These are phyloP conservation scores for Euglossa dilemma DNA, from an alignment of 1,140 invertebrate genomes.

Conservation along the genomic window DNA sequence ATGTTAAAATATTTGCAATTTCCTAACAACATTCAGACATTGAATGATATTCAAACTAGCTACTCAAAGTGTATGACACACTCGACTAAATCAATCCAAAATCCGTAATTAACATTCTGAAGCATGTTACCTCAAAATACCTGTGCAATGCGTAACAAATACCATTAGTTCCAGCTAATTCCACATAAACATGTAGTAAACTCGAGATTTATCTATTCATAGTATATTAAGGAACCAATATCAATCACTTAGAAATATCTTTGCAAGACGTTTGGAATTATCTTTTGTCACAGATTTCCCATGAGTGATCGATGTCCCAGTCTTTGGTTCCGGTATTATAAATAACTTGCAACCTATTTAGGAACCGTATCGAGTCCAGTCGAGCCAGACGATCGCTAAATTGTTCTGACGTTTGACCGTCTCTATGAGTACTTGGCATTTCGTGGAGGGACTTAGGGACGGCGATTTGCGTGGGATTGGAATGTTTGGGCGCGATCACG, in stretches of 20 bases:
- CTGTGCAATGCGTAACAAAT: background rate
- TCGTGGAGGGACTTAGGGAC: conserved; percentile 62
- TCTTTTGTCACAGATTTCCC: background rate
- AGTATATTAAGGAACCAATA: background rate
- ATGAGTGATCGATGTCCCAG: background rate
- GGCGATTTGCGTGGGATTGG: conserved; percentile 70
- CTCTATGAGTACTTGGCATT: conserved; percentile 54
- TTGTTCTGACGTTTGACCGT: conserved; percentile 39
- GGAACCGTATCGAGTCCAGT: background rate
- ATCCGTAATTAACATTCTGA: background rate
- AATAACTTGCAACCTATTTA: conserved; percentile 25
- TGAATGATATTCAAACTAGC: too few species aligned
- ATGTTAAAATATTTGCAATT: too few species aligned
- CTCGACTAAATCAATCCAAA: too few species aligned
- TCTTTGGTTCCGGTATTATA: background rate
- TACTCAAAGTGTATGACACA: too few species aligned
- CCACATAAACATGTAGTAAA: background rate
- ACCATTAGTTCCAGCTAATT: background rate
- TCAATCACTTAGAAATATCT: background rate
- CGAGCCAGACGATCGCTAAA: conserved; percentile 33
- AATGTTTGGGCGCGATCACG: conserved; percentile 68
- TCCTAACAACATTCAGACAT: too few species aligned
- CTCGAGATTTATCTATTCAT: background rate
- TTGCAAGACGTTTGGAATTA: background rate
- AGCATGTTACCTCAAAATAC: background rate